Evolutionary conservation across 1,140 invertebrate species (phyloP).

Genomic region (Platorchestia sp.): DNA sequence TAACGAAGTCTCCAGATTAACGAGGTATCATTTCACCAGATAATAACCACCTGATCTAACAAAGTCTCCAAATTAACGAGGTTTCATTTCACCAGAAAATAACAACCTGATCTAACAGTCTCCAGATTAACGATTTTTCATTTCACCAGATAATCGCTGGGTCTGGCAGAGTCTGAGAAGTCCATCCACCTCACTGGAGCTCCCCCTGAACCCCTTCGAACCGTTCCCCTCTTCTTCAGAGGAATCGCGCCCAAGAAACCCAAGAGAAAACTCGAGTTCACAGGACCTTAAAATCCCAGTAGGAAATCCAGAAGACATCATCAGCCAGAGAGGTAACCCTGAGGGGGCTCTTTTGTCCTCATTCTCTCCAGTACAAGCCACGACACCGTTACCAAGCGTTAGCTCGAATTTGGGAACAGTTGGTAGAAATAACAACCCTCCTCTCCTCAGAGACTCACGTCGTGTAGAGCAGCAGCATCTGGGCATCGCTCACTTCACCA

Average conservation of each 20-base stretch:
- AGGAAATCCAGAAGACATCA: neutral
- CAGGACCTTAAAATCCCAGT: neutral
- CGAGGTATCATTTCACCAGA: no score
- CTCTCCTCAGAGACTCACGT: neutral
- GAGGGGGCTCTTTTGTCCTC: neutral
- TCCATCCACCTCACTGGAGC: neutral
- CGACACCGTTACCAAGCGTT: neutral
- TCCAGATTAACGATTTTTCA: neutral
- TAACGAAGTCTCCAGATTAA: no score
- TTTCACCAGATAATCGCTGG: neutral
- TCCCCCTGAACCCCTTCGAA: constrained; percentile 3
- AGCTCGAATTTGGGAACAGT: neutral
- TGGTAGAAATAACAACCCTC: neutral
- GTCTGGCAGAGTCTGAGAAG: constrained; percentile 6
- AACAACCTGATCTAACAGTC: no score
- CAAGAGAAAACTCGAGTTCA: neutral
- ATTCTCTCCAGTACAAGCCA: neutral
- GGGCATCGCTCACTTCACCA: constrained; percentile 39
- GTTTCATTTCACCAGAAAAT: no score
- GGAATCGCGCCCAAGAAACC: neutral
- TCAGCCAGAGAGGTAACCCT: constrained; percentile 22
- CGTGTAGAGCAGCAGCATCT: neutral
- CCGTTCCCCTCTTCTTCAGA: neutral
- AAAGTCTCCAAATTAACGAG: no score
- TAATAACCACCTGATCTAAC: no score